phyloP scores from a whole-genome alignment of 2,888 invertebrate genomes.

The Hypercompe scribonia region DNA sequence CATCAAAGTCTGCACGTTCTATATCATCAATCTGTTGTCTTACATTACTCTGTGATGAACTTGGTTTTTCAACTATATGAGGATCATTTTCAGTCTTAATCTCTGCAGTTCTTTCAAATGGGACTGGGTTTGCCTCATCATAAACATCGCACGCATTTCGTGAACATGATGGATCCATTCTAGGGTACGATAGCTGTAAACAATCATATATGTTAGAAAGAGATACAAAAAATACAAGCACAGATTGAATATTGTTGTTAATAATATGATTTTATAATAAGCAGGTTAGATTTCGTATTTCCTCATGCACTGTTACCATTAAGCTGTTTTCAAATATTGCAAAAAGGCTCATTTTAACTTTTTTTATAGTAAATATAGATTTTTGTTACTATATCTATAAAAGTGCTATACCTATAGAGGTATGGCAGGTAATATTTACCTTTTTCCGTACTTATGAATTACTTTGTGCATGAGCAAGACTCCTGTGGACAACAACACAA shows the following conservation, averaged over 20 bases:
- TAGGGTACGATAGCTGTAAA: conserved; percentile 55
- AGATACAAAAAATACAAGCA: too few relatives aligned
- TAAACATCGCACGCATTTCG: conserved; percentile 70
- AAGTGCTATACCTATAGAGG: too few relatives aligned
- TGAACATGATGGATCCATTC: conserved; percentile 82
- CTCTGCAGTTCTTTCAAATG: conserved; percentile 68
- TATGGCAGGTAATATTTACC: conserved; percentile 28
- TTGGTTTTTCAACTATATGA: conserved; percentile 58
- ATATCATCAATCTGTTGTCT: conserved; percentile 77
- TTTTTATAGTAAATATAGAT: too few relatives aligned
- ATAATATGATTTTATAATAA: too few relatives aligned
- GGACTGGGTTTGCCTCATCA: conserved; percentile 63
- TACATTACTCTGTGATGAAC: conserved; percentile 56
- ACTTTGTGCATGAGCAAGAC: conserved; percentile 60
- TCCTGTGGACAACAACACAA: conserved; percentile 44
- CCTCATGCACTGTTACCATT: too few relatives aligned
- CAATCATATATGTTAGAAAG: conserved; percentile 2
- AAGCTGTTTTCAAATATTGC: too few relatives aligned
- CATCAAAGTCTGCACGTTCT: conserved; percentile 81
- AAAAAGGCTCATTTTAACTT: too few relatives aligned
- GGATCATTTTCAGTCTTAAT: conserved; percentile 74
- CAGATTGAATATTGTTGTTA: too few relatives aligned
- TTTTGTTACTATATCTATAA: too few relatives aligned
- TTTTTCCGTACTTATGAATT: conserved; percentile 37
- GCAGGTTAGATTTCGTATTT: too few relatives aligned